Percentiles rank a stretch among this genome's conserved stretches.
These are phyloP conservation scores for Ariolimax columbianus DNA, from an alignment of 2,888 invertebrate species.

Conservation along the genomic window DNA sequence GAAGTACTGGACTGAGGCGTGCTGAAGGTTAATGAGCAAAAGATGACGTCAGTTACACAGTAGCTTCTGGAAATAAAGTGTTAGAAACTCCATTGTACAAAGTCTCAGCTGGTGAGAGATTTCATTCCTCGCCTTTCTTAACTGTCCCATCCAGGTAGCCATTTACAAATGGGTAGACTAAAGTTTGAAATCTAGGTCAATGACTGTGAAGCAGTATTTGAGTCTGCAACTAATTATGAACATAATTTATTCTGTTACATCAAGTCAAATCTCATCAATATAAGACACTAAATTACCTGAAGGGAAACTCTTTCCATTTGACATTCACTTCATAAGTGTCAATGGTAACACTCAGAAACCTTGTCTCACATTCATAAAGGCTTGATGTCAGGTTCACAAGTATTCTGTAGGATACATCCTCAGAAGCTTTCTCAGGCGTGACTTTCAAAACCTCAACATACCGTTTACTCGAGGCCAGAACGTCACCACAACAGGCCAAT, in stretches of 20 bases:
- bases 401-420: not conserved
- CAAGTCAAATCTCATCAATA: not conserved
- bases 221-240: too few relatives aligned
- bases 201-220: too few relatives aligned
- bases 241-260: too few relatives aligned
- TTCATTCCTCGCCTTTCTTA: too few relatives aligned
- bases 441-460: not conserved
- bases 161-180: too few relatives aligned
- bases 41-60: too few relatives aligned
- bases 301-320: constrained; percentile 51
- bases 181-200: not conserved
- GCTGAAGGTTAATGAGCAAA: too few relatives aligned
- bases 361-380: not conserved
- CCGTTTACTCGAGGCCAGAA: not conserved
- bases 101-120: too few relatives aligned
- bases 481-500: not conserved
- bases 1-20: too few relatives aligned
- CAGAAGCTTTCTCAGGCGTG: not conserved
- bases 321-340: constrained; percentile 51
- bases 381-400: constrained; percentile 7
- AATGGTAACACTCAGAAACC: constrained; percentile 56
- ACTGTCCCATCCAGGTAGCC: not conserved
- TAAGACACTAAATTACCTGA: constrained; percentile 37
- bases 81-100: too few relatives aligned
- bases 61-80: too few relatives aligned